Percentiles rank a stretch among this genome's conserved stretches.
Conservation (phyloP, 2,113 vertebrate species). For the Panthera uncia region DNA sequence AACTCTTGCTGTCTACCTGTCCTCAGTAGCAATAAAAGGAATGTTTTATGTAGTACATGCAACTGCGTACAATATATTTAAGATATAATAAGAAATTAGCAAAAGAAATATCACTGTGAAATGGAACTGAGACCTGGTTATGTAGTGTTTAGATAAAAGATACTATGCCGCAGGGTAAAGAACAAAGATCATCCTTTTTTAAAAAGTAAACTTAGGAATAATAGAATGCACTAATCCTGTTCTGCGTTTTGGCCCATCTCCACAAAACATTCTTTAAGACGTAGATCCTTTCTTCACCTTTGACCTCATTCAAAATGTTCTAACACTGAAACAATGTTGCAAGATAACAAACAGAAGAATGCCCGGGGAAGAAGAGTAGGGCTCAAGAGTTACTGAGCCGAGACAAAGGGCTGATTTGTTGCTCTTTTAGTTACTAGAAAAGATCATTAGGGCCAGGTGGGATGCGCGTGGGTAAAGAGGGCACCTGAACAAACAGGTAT, state of each 20-base stretch:
- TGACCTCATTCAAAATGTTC: constrained; percentile 24
- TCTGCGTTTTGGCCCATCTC: not conserved
- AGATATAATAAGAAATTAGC: not conserved
- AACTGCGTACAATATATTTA: not conserved
- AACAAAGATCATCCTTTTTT: not conserved
- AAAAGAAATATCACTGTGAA: not conserved
- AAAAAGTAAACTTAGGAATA: not conserved
- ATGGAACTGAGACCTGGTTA: not conserved
- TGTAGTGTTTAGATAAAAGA: not conserved
- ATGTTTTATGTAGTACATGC: not conserved
- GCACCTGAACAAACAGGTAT: constrained; percentile 68
- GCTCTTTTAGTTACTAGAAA: constrained; percentile 4
- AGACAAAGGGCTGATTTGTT: constrained; percentile 59
- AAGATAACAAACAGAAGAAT: not conserved
- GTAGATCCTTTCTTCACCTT: not conserved
- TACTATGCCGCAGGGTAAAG: not conserved
- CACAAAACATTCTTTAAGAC: not conserved
- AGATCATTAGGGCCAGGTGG: constrained; percentile 25
- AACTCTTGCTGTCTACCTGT: not conserved
- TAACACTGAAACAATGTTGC: not conserved
- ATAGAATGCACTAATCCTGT: not conserved
- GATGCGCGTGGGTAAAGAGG: constrained; percentile 1
- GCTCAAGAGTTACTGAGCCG: not conserved
- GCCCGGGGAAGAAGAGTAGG: not conserved
- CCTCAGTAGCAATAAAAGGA: not conserved